Percentiles rank a stretch among this genome's conserved stretches.
Evolutionary conservation across 2,113 vertebrate species (phyloP).

Genomic region (Tetraodon nigroviridis): DNA sequence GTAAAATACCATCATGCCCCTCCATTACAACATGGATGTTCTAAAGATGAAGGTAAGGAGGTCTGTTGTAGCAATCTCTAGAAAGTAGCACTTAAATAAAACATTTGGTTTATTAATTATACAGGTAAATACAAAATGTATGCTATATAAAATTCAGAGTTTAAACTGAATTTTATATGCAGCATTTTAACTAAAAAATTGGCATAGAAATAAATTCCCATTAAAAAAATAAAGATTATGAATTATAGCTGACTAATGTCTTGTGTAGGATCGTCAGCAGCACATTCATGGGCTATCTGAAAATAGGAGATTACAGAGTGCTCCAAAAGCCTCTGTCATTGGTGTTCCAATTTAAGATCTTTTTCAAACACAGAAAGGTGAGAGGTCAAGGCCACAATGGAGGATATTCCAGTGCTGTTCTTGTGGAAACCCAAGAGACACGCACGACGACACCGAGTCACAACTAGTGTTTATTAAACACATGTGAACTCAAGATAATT

Average conservation of each 20-base stretch:
- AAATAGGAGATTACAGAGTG: neutral
- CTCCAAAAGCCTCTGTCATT: neutral
- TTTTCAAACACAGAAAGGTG: neutral
- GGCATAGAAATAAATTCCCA: too few species aligned
- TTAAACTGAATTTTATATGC: too few species aligned
- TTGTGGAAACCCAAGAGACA: neutral
- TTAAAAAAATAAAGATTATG: too few species aligned
- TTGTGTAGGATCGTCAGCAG: too few species aligned
- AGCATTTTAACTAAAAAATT: too few species aligned
- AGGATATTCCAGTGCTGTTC: neutral
- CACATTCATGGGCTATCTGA: neutral
- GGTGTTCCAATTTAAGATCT: neutral
- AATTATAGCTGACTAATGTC: too few species aligned
- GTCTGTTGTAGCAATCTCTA: too few species aligned
- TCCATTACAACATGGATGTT: too few species aligned
- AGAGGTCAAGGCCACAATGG: neutral
- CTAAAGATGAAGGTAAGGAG: too few species aligned
- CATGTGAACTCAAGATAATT: constrained; percentile 7
- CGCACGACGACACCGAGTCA: constrained; percentile 7
- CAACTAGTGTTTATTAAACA: constrained; percentile 47
- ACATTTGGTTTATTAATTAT: too few species aligned
- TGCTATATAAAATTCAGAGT: too few species aligned
- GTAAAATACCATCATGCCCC: neutral
- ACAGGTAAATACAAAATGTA: neutral
- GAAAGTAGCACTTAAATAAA: too few species aligned